Conservation (phyloP, 2,888 invertebrate genomes). For the Meteorus colon region DNA sequence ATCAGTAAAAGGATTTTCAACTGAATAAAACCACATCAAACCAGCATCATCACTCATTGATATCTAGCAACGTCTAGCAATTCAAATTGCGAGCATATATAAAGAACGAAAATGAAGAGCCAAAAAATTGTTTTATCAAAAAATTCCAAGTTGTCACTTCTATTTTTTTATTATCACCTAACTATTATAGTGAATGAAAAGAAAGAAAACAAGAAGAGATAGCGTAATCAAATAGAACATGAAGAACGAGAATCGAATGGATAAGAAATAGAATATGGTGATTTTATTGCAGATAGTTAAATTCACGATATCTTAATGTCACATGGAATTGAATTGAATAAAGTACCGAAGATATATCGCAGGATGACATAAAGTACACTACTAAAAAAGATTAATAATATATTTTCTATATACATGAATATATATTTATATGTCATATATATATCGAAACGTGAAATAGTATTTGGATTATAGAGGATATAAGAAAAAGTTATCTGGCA, state of each 20-base stretch:
- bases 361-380: conserved; percentile 1
- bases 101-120: too few relatives aligned
- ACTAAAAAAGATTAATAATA: conserved; percentile 26
- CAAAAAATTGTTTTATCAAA: too few relatives aligned
- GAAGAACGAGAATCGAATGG: background rate
- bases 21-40: too few relatives aligned
- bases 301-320: conserved; percentile 24
- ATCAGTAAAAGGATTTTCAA: too few relatives aligned
- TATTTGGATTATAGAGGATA: background rate
- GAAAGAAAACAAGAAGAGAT: background rate
- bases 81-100: too few relatives aligned
- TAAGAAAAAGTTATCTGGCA: conserved; percentile 22
- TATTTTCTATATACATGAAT: background rate
- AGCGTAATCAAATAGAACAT: background rate
- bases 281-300: background rate
- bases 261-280: conserved; percentile 5
- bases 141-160: too few relatives aligned
- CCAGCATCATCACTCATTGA: too few relatives aligned
- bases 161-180: too few relatives aligned
- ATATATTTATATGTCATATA: background rate
- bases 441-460: background rate
- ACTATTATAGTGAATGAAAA: too few relatives aligned
- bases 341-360: background rate
- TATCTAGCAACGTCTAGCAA: too few relatives aligned
- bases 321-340: conserved; percentile 27